Evolutionary conservation across 2,113 vertebrate genomes (phyloP).

Genomic region (Clupea harengus): DNA sequence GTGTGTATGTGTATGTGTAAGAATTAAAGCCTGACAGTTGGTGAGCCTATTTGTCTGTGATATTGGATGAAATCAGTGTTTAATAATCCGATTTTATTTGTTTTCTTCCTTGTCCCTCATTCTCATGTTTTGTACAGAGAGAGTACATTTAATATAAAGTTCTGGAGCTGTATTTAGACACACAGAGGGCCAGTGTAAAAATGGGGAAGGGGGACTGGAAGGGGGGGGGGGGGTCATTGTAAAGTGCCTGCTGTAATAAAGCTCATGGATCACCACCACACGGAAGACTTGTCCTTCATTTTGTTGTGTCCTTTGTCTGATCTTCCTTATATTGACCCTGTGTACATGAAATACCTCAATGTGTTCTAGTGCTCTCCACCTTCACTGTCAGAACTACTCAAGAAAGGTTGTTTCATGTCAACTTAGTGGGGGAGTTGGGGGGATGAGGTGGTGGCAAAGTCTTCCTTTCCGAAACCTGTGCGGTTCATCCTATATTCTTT

Average conservation of each 20-base stretch:
- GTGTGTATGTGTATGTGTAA: background rate
- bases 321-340: background rate
- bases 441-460: background rate
- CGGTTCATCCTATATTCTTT: background rate
- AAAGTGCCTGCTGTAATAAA: conserved; percentile 54
- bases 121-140: conserved; percentile 39
- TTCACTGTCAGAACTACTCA: background rate
- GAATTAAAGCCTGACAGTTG: conserved; percentile 14
- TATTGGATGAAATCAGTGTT: conserved; percentile 25
- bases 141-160: conserved; percentile 40
- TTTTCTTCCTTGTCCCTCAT: conserved; percentile 20
- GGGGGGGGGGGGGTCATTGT: conserved; percentile 37
- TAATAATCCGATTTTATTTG: conserved; percentile 16
- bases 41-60: background rate
- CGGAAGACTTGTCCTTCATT: background rate
- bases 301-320: background rate
- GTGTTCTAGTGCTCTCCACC: background rate
- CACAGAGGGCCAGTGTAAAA: conserved; percentile 13
- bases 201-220: background rate
- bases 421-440: background rate
- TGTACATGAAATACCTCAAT: too few relatives aligned
- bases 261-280: conserved; percentile 37
- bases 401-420: background rate
- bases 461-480: background rate
- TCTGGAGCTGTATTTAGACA: conserved; percentile 15